Evolutionary conservation across 2,113 vertebrate genomes (phyloP).

Genomic region (Meriones unguiculatus): DNA sequence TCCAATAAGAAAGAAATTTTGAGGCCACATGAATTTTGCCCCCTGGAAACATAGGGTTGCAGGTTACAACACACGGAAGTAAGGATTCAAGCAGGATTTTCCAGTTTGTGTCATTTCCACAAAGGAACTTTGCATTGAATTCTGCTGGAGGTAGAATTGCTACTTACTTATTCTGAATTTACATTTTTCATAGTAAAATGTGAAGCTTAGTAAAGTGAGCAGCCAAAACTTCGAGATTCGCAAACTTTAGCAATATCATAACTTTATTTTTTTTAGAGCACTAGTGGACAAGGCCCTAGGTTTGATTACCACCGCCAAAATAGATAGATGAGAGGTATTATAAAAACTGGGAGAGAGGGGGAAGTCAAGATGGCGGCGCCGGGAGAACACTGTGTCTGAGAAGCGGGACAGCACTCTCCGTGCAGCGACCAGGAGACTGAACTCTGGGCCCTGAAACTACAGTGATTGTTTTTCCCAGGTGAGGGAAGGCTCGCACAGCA

Average conservation of each 20-base stretch:
- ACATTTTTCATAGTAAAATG: neutral
- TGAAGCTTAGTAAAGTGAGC: neutral
- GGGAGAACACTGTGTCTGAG: too few relatives aligned
- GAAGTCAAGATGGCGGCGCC: too few relatives aligned
- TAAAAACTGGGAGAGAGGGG: too few relatives aligned
- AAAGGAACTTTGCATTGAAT: neutral
- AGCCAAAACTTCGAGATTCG: neutral
- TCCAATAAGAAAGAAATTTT: neutral
- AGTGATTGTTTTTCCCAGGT: too few relatives aligned
- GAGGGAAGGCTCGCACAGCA: too few relatives aligned
- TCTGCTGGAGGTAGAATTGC: neutral
- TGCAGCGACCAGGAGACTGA: too few relatives aligned
- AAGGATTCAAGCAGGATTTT: rapidly evolving
- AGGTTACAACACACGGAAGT: neutral
- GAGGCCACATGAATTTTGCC: rapidly evolving
- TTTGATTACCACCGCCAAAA: neutral
- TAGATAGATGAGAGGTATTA: neutral
- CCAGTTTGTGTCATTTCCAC: rapidly evolving
- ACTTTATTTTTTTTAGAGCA: neutral
- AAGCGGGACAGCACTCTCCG: too few relatives aligned
- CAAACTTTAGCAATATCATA: neutral
- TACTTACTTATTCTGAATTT: conserved; percentile 14
- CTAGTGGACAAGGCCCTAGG: neutral
- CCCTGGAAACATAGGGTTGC: neutral
- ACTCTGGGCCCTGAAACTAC: too few relatives aligned